Evolutionary conservation across 2,113 vertebrate species (phyloP), one percentile per base, ranked within the genome.

Genomic region (Ptychochromis oligacanthus): DNA sequence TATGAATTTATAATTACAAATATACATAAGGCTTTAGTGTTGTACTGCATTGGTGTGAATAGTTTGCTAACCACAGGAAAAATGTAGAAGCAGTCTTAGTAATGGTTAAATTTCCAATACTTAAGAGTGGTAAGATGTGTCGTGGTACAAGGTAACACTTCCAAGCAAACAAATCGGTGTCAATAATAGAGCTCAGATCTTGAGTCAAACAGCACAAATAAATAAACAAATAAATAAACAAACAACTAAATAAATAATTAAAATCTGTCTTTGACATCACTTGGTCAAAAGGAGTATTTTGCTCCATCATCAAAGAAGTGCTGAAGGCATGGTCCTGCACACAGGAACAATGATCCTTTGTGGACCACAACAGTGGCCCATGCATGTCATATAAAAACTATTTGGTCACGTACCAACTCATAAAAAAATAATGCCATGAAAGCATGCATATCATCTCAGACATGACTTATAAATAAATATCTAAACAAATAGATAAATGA

Each of bases 391-490:
- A 94, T 94, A 93, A 94, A 95, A 95, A 94, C 91, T 91, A 94
- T 95, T 95, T 95, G 94, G 93, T 95, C 93, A 94, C 94, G 90
- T 94, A 94, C 93, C 94, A 95, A 95, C 94, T 95, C 89, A 95
- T 94, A 95, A 91, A 95, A 95, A 95, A 95, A 94, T 94, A 95
- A 95, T 94, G 93, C 92, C 92, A 94, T 95, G 94, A 94, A 94
- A 94, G 91, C 94, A 94, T 95, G 93, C 94, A 91, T 94, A 91
- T 93, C 88, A 92, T 94, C 87, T 93, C 79, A 81, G 85, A 93
- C 90, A 93, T 93, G 90, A 94, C 90, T 91, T 87, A 78, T 88
- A 93, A 94, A 95, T 93, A 91, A 95, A 93, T 93, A 91, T 91
- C 86, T 93, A 90, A 93, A 94, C 81, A 92, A 90, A 94, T 82